Evolutionary conservation across 1,140 invertebrate genomes (phyloP).

Genomic region (Ceratina calcarata): DNA sequence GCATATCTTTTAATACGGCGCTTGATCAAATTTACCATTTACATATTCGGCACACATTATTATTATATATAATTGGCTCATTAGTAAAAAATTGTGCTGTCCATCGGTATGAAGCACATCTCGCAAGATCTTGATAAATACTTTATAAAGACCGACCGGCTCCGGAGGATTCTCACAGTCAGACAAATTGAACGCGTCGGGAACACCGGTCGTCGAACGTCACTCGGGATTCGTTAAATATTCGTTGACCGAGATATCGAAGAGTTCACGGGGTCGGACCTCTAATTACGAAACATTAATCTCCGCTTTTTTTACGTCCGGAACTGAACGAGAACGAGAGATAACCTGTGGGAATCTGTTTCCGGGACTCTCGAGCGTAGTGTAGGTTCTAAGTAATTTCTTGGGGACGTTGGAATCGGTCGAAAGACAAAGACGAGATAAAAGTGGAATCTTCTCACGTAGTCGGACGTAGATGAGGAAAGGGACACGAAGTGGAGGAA

Average conservation of each 20-base stretch:
- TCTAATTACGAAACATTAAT: conserved; percentile 65
- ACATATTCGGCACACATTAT: too few species aligned
- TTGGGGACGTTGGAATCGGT: conserved; percentile 6
- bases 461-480: conserved; percentile 13
- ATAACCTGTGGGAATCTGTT: conserved; percentile 24
- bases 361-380: neutral
- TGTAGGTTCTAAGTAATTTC: conserved; percentile 15
- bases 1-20: too few species aligned
- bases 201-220: neutral
- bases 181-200: neutral
- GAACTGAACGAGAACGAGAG: too few species aligned
- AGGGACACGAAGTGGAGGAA: neutral
- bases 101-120: conserved; percentile 27
- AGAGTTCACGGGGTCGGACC: conserved; percentile 10
- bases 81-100: conserved; percentile 10
- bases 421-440: conserved; percentile 14
- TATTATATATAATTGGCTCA: too few species aligned
- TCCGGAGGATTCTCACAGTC: neutral
- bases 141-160: neutral
- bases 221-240: conserved; percentile 24
- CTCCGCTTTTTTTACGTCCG: neutral
- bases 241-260: conserved; percentile 4
- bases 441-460: conserved; percentile 44
- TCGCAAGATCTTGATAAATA: conserved; percentile 10
- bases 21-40: too few species aligned